These are phyloP conservation scores for Pelochelys cantorii DNA, from an alignment of 2,797 vertebrate genomes.

Conservation along the genomic window DNA sequence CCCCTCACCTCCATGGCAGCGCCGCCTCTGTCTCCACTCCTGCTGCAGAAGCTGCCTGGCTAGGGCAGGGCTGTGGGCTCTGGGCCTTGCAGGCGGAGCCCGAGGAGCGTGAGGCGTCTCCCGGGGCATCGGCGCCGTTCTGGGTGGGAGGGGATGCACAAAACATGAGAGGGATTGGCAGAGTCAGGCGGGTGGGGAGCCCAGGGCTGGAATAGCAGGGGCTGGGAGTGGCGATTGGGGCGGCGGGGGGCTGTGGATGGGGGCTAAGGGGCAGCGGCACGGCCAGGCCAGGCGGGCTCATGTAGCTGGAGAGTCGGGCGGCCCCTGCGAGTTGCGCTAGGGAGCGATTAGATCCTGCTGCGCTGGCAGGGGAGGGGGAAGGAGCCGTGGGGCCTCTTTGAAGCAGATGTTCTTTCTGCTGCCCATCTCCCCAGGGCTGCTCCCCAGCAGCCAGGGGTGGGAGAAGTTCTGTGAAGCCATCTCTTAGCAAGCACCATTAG, in stretches of 20 bases:
- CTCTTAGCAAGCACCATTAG: slow-evolving; percentile 53
- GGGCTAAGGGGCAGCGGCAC: background rate
- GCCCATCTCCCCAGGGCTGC: accelerated
- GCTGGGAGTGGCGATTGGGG: background rate
- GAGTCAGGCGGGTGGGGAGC: background rate
- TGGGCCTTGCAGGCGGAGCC: background rate
- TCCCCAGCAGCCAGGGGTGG: background rate
- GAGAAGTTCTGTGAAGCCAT: slow-evolving; percentile 36
- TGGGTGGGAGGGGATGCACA: background rate
- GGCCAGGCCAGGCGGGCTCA: background rate
- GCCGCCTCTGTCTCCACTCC: background rate
- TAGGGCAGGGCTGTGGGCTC: background rate
- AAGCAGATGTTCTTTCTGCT: background rate
- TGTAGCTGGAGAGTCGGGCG: background rate
- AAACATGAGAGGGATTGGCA: background rate
- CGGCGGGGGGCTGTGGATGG: background rate
- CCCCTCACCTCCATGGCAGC: background rate
- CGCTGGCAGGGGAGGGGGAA: background rate
- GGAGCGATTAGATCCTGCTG: background rate
- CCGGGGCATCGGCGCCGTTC: accelerated
- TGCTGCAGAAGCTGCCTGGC: background rate
- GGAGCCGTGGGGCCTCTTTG: accelerated
- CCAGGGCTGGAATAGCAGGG: background rate
- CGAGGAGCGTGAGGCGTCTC: background rate
- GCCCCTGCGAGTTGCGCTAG: background rate